Evolutionary conservation across 2,888 invertebrate genomes (phyloP).

Genomic region (Panopea generosa): DNA sequence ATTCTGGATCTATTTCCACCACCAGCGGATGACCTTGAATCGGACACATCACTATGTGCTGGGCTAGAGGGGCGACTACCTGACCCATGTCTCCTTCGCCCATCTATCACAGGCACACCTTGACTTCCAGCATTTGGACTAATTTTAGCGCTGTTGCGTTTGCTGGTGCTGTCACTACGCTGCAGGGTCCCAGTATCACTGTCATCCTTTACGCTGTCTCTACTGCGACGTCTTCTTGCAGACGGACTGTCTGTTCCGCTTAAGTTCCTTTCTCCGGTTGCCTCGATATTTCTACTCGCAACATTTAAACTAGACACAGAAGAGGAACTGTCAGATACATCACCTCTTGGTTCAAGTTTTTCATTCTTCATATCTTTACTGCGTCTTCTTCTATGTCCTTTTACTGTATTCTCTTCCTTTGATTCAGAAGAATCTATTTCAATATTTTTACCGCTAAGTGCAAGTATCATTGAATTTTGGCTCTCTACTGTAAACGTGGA

Average conservation of each 20-base stretch:
- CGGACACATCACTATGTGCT: slow-evolving; percentile 66
- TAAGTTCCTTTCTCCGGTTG: slow-evolving; percentile 44
- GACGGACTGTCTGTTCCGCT: slow-evolving; percentile 57
- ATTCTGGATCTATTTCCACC: slow-evolving; percentile 63
- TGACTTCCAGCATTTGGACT: slow-evolving; percentile 64
- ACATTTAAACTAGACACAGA: slow-evolving; percentile 62
- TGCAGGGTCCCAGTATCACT: slow-evolving; percentile 59
- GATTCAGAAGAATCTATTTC: slow-evolving; percentile 52
- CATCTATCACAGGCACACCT: slow-evolving; percentile 76
- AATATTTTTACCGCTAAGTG: slow-evolving; percentile 63
- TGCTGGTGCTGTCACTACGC: slow-evolving; percentile 42
- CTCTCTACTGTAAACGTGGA: slow-evolving; percentile 77
- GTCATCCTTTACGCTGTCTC: slow-evolving; percentile 54
- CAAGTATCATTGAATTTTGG: slow-evolving; percentile 70
- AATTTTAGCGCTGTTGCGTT: slow-evolving; percentile 56
- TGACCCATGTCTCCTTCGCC: slow-evolving; percentile 72
- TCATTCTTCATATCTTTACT: slow-evolving; percentile 66
- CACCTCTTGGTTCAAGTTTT: slow-evolving; percentile 36
- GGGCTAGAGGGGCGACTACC: slow-evolving; percentile 79
- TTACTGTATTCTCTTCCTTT: slow-evolving; percentile 54
- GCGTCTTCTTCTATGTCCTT: slow-evolving; percentile 67
- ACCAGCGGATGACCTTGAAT: slow-evolving; percentile 52
- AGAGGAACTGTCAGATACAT: slow-evolving; percentile 61
- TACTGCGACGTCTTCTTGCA: slow-evolving; percentile 60
- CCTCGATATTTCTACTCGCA: slow-evolving; percentile 41